Conservation (phyloP, 2,113 vertebrate species). For the Crocuta crocuta region DNA sequence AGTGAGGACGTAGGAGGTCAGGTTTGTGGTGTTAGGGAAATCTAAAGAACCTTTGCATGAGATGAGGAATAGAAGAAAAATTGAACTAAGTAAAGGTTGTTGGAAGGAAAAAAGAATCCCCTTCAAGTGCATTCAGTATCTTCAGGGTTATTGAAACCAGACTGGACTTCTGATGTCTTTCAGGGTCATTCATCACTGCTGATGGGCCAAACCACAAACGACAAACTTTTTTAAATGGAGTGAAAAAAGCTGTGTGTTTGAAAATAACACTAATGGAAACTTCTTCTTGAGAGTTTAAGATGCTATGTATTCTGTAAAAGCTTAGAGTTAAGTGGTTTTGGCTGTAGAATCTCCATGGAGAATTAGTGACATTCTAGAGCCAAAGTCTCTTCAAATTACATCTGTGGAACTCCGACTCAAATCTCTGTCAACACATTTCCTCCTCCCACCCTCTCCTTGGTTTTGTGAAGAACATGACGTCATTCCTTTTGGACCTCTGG, state of each 20-base stretch:
- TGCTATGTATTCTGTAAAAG: slow-evolving; percentile 74
- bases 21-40: background rate
- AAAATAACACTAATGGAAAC: slow-evolving; percentile 71
- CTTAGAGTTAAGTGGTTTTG: slow-evolving; percentile 77
- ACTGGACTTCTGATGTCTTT: slow-evolving; percentile 71
- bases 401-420: slow-evolving; percentile 66
- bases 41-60: background rate
- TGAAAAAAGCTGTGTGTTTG: slow-evolving; percentile 66
- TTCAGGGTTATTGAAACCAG: slow-evolving; percentile 75
- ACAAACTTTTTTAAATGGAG: slow-evolving; percentile 62
- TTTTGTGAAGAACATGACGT: slow-evolving; percentile 64
- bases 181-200: slow-evolving; percentile 63
- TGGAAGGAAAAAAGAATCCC: slow-evolving; percentile 59
- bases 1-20: background rate
- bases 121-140: slow-evolving; percentile 58
- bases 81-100: slow-evolving; percentile 23
- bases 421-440: slow-evolving; percentile 78
- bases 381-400: slow-evolving; percentile 79
- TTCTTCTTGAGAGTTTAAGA: slow-evolving; percentile 63
- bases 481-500: slow-evolving; percentile 54
- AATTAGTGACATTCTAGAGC: slow-evolving; percentile 68
- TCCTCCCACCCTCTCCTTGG: slow-evolving; percentile 55
- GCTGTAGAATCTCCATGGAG: slow-evolving; percentile 72
- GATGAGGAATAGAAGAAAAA: slow-evolving; percentile 44
- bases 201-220: slow-evolving; percentile 72